A percentile compares a stretch with the other conserved stretches of the same genome.
Evolutionary conservation across 2,113 vertebrate genomes (phyloP).

Genomic region (Asarcornis scutulata): DNA sequence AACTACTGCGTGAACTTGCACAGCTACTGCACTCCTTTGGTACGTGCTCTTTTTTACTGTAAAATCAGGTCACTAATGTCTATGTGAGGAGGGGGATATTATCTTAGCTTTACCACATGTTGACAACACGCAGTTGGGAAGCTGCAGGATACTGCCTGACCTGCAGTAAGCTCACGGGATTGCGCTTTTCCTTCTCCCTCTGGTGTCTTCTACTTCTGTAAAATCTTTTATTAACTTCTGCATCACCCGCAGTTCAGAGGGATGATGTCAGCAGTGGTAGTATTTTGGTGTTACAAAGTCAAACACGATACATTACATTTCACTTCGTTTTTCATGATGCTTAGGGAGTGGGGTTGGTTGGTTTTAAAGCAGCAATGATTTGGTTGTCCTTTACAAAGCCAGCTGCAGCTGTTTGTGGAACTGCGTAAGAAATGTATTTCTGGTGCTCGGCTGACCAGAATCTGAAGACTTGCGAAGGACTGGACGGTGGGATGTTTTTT

Average conservation of each 20-base stretch:
- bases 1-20: not conserved
- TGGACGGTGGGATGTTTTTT: not conserved
- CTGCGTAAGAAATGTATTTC: not conserved
- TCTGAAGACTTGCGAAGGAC: not conserved
- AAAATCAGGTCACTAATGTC: not conserved
- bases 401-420: not conserved
- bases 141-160: not conserved
- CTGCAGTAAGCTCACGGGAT: not conserved
- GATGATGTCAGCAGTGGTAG: not conserved
- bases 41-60: not conserved
- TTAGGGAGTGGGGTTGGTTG: not conserved
- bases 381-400: not conserved
- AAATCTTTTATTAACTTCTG: not conserved
- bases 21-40: not conserved
- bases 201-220: not conserved
- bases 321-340: not conserved
- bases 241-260: not conserved
- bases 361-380: not conserved
- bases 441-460: not conserved
- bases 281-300: not conserved
- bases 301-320: not conserved
- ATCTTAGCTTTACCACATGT: fast-evolving
- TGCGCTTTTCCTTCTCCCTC: not conserved
- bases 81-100: not conserved
- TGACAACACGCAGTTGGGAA: not conserved